Evolutionary conservation across 2,797 vertebrate genomes (phyloP).

Genomic region (Masticophis lateralis): DNA sequence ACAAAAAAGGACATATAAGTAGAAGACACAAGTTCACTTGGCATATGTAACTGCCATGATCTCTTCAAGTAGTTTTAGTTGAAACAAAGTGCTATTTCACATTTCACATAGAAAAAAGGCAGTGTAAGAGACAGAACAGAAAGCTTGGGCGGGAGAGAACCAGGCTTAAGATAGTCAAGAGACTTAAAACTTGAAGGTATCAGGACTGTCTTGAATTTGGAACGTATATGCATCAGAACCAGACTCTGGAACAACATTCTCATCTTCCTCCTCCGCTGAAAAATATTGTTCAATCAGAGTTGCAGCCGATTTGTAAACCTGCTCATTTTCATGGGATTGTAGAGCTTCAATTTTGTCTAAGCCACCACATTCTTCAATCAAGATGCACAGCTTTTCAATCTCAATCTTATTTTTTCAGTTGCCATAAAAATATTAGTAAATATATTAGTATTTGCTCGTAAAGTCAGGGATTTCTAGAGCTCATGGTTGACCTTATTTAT

Average conservation of each 20-base stretch:
- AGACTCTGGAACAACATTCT: slow-evolving; percentile 82
- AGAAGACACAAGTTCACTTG: slow-evolving; percentile 58
- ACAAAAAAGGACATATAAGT: slow-evolving; percentile 23
- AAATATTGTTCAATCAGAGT: slow-evolving; percentile 95
- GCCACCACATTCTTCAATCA: slow-evolving; percentile 93
- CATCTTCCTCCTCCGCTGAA: slow-evolving; percentile 90
- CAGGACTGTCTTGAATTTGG: slow-evolving; percentile 78
- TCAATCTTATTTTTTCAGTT: slow-evolving; percentile 92
- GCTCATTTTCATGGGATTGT: slow-evolving; percentile 92
- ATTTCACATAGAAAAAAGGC: slow-evolving; percentile 67
- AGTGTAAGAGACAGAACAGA: slow-evolving; percentile 56
- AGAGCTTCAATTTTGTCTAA: slow-evolving; percentile 91
- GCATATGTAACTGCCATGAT: slow-evolving; percentile 61
- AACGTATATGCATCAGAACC: slow-evolving; percentile 85
- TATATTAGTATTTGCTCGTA: background rate
- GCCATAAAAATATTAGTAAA: slow-evolving; percentile 65
- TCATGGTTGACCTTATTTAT: background rate
- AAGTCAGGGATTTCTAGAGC: background rate
- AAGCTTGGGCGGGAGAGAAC: slow-evolving; percentile 44
- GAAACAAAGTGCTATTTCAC: slow-evolving; percentile 73
- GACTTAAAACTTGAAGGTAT: slow-evolving; percentile 86
- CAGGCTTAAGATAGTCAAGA: slow-evolving; percentile 27
- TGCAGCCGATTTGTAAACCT: slow-evolving; percentile 87
- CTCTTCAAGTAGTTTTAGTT: slow-evolving; percentile 74
- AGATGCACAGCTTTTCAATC: slow-evolving; percentile 88